Evolutionary conservation across 2,888 invertebrate genomes (phyloP).

Genomic region (Caprella mutica): DNA sequence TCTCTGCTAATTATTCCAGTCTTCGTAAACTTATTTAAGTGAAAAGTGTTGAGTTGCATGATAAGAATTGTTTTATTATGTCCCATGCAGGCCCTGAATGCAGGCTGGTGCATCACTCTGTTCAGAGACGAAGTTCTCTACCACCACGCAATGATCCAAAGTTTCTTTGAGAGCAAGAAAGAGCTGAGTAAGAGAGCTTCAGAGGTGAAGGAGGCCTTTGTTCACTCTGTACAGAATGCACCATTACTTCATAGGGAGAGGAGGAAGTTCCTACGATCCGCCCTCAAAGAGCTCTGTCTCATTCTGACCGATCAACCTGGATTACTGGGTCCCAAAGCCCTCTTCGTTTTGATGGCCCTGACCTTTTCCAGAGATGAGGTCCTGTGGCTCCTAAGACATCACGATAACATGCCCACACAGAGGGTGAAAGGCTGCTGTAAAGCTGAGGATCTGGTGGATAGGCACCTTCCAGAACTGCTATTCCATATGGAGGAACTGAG

Average conservation of each 20-base stretch:
- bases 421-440: conserved; percentile 62
- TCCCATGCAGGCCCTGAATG: conserved; percentile 21
- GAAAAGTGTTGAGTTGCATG: no score
- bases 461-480: conserved; percentile 89
- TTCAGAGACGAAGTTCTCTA: conserved; percentile 95
- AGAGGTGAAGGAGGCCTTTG: conserved; percentile 92
- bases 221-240: conserved; percentile 77
- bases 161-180: conserved; percentile 88
- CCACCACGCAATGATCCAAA: conserved; percentile 83
- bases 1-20: no score
- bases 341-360: conserved; percentile 90
- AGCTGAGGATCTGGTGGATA: conserved; percentile 86
- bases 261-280: conserved; percentile 87
- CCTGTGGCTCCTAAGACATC: conserved; percentile 76
- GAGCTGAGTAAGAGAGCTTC: conserved; percentile 82
- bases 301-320: conserved; percentile 97
- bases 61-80: no score
- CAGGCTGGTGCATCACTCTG: conserved; percentile 42
- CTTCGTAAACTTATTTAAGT: no score
- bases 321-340: conserved; percentile 88
- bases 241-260: conserved; percentile 72
- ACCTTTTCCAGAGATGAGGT: conserved; percentile 87
- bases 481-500: conserved; percentile 97
- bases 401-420: conserved; percentile 82
- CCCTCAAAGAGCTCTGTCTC: conserved; percentile 84